These are phyloP conservation scores for Botia kubotai DNA, from an alignment of 2,797 vertebrate species.

Conservation along the genomic window DNA sequence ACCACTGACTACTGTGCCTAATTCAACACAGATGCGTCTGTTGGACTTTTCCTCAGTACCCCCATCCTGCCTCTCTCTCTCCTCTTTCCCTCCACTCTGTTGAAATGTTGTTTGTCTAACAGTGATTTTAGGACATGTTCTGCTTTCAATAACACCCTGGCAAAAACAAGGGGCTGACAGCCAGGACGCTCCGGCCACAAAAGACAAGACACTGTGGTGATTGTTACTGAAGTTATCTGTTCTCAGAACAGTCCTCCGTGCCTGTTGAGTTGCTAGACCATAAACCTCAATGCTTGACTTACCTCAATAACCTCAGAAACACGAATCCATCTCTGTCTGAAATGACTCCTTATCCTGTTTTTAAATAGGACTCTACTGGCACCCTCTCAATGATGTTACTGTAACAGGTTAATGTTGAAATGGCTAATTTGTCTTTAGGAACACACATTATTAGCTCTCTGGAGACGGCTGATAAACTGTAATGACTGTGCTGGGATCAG, in stretches of 20 bases:
- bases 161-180: constrained; percentile 60
- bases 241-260: constrained; percentile 9
- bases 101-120: constrained; percentile 63
- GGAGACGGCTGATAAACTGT: constrained; percentile 57
- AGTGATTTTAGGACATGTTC: constrained; percentile 63
- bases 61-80: constrained; percentile 29
- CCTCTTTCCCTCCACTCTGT: constrained; percentile 48
- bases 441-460: constrained; percentile 56
- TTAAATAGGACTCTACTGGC: constrained; percentile 19
- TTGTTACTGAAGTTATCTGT: constrained; percentile 28
- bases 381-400: constrained; percentile 47
- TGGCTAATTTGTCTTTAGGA: constrained; percentile 59
- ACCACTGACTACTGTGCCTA: constrained; percentile 80
- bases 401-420: constrained; percentile 60
- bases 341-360: background rate
- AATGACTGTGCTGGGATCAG: constrained; percentile 62
- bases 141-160: constrained; percentile 68
- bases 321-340: constrained; percentile 33
- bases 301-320: constrained; percentile 15
- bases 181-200: constrained; percentile 49
- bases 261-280: background rate
- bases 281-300: constrained; percentile 20
- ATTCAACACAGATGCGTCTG: constrained; percentile 79
- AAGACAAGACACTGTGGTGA: constrained; percentile 48
- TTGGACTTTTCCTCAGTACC: constrained; percentile 54